phyloP scores from a whole-genome alignment of 2,888 invertebrate species.

The Drymonia ruficornis region DNA sequence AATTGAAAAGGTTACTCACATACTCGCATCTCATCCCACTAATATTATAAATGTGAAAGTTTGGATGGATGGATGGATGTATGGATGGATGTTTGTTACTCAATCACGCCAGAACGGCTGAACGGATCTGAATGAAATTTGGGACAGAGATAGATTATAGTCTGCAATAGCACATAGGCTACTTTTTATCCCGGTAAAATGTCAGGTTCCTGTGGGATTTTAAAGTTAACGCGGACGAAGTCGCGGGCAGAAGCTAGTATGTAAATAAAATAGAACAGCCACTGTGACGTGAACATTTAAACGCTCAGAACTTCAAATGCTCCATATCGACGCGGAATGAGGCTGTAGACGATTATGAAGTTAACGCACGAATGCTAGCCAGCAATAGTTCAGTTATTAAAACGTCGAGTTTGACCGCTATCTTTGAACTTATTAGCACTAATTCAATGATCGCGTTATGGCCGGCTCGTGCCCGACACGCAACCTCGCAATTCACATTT shows the following conservation, averaged over 20 bases:
- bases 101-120: too few species aligned
- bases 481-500: conserved; percentile 68
- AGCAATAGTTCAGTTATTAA: conserved; percentile 44
- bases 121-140: too few species aligned
- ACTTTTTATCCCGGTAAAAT: too few species aligned
- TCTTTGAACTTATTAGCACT: conserved; percentile 66
- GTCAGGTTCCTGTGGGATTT: too few species aligned
- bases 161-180: too few species aligned
- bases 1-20: conserved; percentile 43
- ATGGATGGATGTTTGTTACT: too few species aligned
- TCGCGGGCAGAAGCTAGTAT: too few species aligned
- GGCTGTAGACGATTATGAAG: conserved; percentile 17
- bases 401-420: conserved; percentile 55
- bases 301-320: background rate
- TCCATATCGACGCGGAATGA: background rate
- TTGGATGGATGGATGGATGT: too few species aligned
- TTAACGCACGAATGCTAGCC: conserved; percentile 35
- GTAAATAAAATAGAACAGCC: conserved; percentile 46
- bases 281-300: conserved; percentile 39
- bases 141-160: too few species aligned
- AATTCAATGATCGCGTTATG: conserved; percentile 75
- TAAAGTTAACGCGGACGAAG: too few species aligned
- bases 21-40: too few species aligned
- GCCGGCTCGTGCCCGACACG: conserved; percentile 56
- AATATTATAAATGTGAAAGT: too few species aligned